Percentiles rank a stretch among this genome's conserved stretches.
Conservation (phyloP, 2,113 vertebrate species). For the Butorides virescens region DNA sequence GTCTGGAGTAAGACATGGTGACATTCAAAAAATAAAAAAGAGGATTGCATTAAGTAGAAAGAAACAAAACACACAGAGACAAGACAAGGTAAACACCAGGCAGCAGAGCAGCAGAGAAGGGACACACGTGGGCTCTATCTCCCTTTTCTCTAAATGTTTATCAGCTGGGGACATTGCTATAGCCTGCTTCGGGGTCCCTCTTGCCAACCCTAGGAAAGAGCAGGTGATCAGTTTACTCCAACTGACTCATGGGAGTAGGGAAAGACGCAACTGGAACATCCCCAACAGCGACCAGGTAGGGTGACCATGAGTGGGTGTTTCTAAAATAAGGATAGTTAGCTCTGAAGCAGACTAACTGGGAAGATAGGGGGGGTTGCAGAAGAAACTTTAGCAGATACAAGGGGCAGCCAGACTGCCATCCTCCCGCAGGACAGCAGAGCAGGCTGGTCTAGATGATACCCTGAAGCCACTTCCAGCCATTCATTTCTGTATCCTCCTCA, state of each 20-base stretch:
- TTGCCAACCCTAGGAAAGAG: background rate
- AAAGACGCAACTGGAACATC: background rate
- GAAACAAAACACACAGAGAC: background rate
- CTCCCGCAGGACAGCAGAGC: background rate
- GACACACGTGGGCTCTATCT: background rate
- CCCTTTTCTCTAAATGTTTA: background rate
- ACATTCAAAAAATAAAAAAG: background rate
- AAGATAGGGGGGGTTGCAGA: background rate
- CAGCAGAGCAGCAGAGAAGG: background rate
- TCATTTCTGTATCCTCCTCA: background rate
- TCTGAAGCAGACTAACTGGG: background rate
- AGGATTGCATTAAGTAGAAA: background rate
- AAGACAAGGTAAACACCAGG: rapidly evolving
- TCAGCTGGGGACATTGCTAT: background rate
- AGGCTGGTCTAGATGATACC: rapidly evolving
- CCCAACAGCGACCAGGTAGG: background rate
- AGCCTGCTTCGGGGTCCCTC: background rate
- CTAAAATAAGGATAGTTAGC: background rate
- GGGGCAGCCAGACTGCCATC: background rate
- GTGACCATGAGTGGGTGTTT: background rate
- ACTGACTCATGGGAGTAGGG: background rate
- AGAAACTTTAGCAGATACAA: too few relatives aligned
- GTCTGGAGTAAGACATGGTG: background rate
- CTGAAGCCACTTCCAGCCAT: background rate
- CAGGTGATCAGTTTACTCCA: background rate